These are phyloP conservation scores for Melanostoma mellinum DNA, from an alignment of 2,888 invertebrate genomes.

Conservation along the genomic window DNA sequence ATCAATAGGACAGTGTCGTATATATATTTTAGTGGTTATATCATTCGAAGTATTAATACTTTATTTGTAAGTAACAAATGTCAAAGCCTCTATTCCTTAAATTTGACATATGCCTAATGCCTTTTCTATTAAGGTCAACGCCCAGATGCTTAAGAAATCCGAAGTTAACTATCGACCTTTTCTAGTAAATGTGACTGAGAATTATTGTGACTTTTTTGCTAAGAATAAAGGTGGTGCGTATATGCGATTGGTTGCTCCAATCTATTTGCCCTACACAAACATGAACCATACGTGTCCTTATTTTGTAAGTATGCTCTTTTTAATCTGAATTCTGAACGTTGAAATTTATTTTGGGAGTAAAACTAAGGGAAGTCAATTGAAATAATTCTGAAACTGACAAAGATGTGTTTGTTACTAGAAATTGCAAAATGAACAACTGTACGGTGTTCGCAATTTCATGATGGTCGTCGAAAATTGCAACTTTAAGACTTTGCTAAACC, in stretches of 20 bases:
- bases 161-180: conserved; percentile 9
- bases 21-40: background rate
- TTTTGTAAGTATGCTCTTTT: background rate
- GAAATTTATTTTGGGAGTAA: no score
- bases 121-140: background rate
- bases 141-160: background rate
- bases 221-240: background rate
- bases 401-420: no score
- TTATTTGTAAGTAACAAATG: conserved; percentile 5
- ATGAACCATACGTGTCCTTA: conserved; percentile 19
- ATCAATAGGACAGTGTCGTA: conserved; percentile 27
- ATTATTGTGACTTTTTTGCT: conserved; percentile 6
- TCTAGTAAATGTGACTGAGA: background rate
- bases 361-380: no score
- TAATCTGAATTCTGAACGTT: no score
- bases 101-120: background rate
- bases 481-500: no score
- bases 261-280: conserved; percentile 11
- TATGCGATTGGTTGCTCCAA: background rate
- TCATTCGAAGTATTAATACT: background rate
- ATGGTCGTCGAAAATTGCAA: no score
- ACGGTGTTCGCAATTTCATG: no score
- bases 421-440: no score
- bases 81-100: background rate
- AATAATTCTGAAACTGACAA: no score